A percentile compares a stretch with the other conserved stretches of the same genome.
These are phyloP conservation scores for Merops nubicus DNA, from an alignment of 2,113 vertebrate species.

Conservation along the genomic window DNA sequence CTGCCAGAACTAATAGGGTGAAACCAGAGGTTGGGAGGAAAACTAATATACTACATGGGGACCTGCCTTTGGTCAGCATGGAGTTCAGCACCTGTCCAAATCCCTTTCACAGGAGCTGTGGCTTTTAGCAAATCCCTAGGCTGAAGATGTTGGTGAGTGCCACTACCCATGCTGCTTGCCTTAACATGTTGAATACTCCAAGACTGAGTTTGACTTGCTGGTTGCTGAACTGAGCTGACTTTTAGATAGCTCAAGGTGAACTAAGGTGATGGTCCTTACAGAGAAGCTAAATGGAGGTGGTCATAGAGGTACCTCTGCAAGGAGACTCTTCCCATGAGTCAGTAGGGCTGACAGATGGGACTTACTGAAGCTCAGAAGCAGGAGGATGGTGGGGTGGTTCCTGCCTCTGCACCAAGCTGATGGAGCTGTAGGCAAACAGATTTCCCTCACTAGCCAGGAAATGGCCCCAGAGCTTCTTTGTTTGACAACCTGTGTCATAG, in stretches of 20 bases:
- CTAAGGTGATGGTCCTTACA: neutral
- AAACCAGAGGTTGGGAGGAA: neutral
- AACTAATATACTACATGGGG: neutral
- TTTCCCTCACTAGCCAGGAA: neutral
- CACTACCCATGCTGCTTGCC: neutral
- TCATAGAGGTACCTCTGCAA: neutral
- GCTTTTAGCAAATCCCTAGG: neutral
- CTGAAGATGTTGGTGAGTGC: neutral
- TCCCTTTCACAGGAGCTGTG: neutral
- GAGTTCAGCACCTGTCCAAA: neutral
- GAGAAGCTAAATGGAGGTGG: neutral
- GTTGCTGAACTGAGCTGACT: neutral
- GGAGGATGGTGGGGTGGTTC: neutral
- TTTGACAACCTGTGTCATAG: neutral
- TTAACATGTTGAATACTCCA: neutral
- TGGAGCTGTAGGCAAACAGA: neutral
- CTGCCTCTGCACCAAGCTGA: neutral
- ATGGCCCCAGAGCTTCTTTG: neutral
- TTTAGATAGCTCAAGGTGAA: neutral
- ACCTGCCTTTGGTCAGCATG: neutral
- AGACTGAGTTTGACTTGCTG: neutral
- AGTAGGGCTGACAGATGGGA: rapidly evolving
- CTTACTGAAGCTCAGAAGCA: neutral
- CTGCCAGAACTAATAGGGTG: neutral
- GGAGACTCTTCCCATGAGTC: neutral